A percentile compares a stretch with the other conserved stretches of the same genome.
Evolutionary conservation across 2,113 vertebrate genomes (phyloP).

Genomic region (Vimba vimba): DNA sequence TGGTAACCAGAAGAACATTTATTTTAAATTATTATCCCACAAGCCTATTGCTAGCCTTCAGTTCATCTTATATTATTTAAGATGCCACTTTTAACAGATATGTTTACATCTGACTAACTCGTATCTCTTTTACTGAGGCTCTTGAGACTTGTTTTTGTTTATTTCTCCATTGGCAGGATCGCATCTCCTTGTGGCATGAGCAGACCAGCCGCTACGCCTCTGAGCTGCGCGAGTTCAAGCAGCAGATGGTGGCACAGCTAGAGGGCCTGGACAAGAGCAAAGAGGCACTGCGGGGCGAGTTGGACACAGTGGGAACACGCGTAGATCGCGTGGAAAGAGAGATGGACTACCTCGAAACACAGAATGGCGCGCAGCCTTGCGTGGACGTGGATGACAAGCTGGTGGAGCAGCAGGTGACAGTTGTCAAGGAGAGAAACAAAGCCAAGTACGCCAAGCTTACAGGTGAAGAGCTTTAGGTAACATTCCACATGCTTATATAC

Average conservation of each 20-base stretch:
- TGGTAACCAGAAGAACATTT: neutral
- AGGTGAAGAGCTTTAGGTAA: conserved; percentile 74
- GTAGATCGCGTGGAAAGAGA: conserved; percentile 92
- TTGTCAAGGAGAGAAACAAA: conserved; percentile 86
- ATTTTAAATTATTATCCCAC: neutral
- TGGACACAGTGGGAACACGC: conserved; percentile 81
- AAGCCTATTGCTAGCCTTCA: neutral
- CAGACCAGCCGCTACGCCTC: conserved; percentile 90
- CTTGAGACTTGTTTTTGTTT: neutral
- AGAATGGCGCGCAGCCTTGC: conserved; percentile 88
- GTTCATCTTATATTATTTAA: neutral
- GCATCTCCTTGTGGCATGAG: conserved; percentile 93
- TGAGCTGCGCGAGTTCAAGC: conserved; percentile 94
- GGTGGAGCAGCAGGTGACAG: conserved; percentile 83
- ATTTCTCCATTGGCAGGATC: conserved; percentile 77
- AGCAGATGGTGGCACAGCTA: conserved; percentile 90
- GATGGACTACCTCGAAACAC: conserved; percentile 94
- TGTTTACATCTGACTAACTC: neutral
- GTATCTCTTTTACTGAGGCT: neutral
- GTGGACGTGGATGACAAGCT: conserved; percentile 90
- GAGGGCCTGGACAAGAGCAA: conserved; percentile 91
- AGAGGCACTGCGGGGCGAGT: conserved; percentile 80
- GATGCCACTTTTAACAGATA: neutral
- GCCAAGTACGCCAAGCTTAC: conserved; percentile 88
- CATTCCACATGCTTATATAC: neutral